Evolutionary conservation across 2,888 invertebrate genomes (phyloP), one percentile per base, ranked within the genome.

Genomic region (Meiosimyza platycephala): DNA sequence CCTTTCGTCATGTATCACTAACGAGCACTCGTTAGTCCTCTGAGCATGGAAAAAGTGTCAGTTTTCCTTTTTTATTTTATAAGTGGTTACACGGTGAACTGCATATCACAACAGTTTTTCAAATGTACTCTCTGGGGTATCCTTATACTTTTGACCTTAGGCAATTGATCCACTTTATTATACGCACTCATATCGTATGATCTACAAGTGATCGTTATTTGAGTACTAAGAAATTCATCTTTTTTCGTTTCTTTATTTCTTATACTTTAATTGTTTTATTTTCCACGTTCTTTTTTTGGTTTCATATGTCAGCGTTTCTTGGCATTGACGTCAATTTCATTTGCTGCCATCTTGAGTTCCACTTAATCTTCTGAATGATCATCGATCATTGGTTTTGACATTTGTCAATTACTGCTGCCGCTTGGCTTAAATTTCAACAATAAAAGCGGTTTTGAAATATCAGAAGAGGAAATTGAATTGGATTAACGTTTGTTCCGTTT

Each of bases 321-420:
- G 9, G 57, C 57, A 22, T 28, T 9, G 22, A 28, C 57, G 5
- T 22, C 18, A 11, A 40, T 12, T 40, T 40, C n/a, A 16, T 54
- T 54, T 54, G 54, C 54, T 54, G 54, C 54, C 16, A 54, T 54
- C 16, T 54, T 54, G 60, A 51, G 60, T 70, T 50, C 40, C 69
- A 70, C 52, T 60, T 54, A 63, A 70, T 75, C 71, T 76, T 76
- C 74, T 77, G 73, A 73, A 71, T 76, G 76, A 76, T 75, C 76
- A 75, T 75, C 76, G 77, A 77, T 77, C 77, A 77, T 59, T 72
- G 76, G 71, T 71, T 71, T 72, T 76, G 75, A 75, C 76, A 72
- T 72, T 68, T 63, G 62, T 70, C 70, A 70, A 62, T 70, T 47
- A 22, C 54, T 63, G 50, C 48, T 16, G 28, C 18, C 16, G 18